Evolutionary conservation across 2,888 invertebrate species (phyloP).

Genomic region (Rhaphigaster nebulosa): DNA sequence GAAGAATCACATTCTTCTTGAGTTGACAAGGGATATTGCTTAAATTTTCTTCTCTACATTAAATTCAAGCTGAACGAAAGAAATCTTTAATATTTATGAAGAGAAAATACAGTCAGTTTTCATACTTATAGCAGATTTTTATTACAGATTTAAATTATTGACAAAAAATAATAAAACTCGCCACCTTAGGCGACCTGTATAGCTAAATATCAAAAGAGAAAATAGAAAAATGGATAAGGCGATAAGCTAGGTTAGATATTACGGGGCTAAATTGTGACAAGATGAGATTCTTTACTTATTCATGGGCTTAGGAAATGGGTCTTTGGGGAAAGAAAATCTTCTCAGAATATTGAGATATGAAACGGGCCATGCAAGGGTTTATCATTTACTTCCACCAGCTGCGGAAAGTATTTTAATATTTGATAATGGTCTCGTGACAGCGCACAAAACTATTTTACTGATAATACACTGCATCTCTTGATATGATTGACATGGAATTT

Average conservation of each 20-base stretch:
- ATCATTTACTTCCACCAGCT: background rate
- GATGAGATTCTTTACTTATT: background rate
- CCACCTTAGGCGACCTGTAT: background rate
- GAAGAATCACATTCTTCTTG: no score
- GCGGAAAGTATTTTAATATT: background rate
- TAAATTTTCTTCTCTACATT: no score
- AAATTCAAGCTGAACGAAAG: no score
- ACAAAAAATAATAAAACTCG: no score
- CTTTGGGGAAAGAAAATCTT: background rate
- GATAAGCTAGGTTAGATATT: background rate
- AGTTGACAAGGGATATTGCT: no score
- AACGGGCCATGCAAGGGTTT: background rate
- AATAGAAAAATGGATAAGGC: background rate
- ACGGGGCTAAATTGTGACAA: background rate
- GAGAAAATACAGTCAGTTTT: no score
- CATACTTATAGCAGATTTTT: no score
- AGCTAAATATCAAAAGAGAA: background rate
- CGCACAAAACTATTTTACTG: no score
- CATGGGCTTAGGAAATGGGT: background rate
- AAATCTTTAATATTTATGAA: no score
- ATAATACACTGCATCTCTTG: no score
- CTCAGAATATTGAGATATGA: background rate
- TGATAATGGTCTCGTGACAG: background rate
- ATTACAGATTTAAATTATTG: no score
- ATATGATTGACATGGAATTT: no score